Conservation (phyloP, 2,888 invertebrate genomes). For the Neoascia interrupta region DNA sequence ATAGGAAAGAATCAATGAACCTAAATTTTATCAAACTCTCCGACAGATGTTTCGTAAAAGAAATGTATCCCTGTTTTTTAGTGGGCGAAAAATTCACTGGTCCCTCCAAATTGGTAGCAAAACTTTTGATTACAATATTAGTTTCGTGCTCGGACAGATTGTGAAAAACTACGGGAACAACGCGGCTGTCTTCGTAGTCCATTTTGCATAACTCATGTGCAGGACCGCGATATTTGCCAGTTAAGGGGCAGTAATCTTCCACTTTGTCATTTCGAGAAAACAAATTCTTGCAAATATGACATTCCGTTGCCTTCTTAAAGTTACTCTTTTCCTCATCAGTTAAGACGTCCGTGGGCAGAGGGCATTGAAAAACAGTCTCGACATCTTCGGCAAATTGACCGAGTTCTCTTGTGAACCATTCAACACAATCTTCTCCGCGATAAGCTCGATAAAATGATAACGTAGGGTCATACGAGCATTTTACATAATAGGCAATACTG, state of each 20-base stretch:
- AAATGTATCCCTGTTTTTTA: conserved; percentile 2
- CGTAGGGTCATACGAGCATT: conserved; percentile 3
- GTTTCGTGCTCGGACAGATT: neutral
- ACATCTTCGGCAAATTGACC: conserved; percentile 4
- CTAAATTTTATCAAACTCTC: neutral
- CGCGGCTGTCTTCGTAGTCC: neutral
- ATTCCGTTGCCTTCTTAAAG: neutral
- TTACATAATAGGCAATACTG: neutral
- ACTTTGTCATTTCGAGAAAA: neutral
- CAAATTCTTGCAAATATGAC: neutral
- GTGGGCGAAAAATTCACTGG: neutral
- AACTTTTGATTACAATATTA: neutral
- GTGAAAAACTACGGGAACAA: neutral
- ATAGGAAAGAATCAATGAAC: neutral
- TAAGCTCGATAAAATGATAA: neutral
- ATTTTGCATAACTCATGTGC: neutral
- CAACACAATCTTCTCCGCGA: conserved; percentile 1
- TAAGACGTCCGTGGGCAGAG: neutral
- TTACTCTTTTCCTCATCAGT: neutral
- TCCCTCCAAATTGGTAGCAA: neutral
- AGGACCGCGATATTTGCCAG: neutral
- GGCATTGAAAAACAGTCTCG: neutral
- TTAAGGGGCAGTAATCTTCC: neutral
- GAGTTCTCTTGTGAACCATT: neutral
- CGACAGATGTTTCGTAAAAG: neutral